Conservation (phyloP, 2,888 invertebrate genomes). For the Leucoma salicis region DNA sequence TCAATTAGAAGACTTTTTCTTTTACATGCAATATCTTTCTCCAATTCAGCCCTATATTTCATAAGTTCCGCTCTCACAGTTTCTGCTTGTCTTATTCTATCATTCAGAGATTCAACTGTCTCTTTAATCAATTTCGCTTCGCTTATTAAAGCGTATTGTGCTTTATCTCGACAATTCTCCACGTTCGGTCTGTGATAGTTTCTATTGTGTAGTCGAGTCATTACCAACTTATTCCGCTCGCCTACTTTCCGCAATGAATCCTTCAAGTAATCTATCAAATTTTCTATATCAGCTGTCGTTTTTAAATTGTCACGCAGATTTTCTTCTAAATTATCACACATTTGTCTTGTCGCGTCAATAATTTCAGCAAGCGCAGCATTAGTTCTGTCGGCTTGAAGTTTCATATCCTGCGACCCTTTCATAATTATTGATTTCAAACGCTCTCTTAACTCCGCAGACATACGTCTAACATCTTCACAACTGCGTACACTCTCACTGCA, state of each 20-base stretch:
- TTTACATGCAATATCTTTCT: conserved; percentile 87
- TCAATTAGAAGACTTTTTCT: conserved; percentile 87
- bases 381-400: conserved; percentile 91
- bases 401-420: conserved; percentile 91
- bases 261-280: conserved; percentile 86
- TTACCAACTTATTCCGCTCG: conserved; percentile 89
- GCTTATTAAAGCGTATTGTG: conserved; percentile 88
- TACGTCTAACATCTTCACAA: conserved; percentile 88
- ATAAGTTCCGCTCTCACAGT: conserved; percentile 74
- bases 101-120: conserved; percentile 70
- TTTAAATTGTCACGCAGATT: conserved; percentile 87
- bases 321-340: conserved; percentile 86
- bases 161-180: conserved; percentile 91
- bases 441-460: conserved; percentile 85
- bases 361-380: conserved; percentile 88
- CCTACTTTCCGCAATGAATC: conserved; percentile 87
- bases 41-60: conserved; percentile 84
- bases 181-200: conserved; percentile 87
- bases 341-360: conserved; percentile 87
- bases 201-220: conserved; percentile 90
- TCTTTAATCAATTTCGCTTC: conserved; percentile 85
- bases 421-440: conserved; percentile 87
- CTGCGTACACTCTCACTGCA: conserved; percentile 89
- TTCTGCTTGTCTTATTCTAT: conserved; percentile 85
- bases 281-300: conserved; percentile 89